A percentile compares a stretch with the other conserved stretches of the same genome.
Evolutionary conservation across 2,113 vertebrate genomes (phyloP).

Genomic region (Mus musculus): DNA sequence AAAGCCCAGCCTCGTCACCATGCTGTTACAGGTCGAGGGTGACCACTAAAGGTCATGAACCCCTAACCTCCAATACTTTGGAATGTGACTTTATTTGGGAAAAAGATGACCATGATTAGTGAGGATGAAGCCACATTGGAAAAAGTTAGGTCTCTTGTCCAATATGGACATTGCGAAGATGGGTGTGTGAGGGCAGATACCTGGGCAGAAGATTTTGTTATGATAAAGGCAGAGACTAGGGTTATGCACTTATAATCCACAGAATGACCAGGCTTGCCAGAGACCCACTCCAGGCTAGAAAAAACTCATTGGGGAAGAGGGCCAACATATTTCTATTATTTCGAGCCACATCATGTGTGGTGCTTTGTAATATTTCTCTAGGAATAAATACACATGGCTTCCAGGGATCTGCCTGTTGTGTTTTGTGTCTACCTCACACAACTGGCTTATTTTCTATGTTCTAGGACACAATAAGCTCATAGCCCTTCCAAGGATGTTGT

Average conservation of each 20-base stretch:
- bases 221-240: not conserved
- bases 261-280: not conserved
- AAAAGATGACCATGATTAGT: not conserved
- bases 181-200: not conserved
- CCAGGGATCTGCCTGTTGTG: not conserved
- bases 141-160: not conserved
- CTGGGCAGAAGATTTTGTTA: not conserved
- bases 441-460: not conserved
- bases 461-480: not conserved
- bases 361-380: not conserved
- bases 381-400: not conserved
- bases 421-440: not conserved
- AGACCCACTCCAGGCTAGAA: not conserved
- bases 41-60: not conserved
- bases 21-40: not conserved
- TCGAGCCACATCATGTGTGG: not conserved
- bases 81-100: slow-evolving; percentile 25
- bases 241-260: not conserved
- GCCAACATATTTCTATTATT: not conserved
- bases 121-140: not conserved
- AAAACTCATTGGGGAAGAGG: not conserved
- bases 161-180: not conserved
- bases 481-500: not conserved
- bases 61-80: not conserved
- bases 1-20: not conserved